Evolutionary conservation across 2,797 vertebrate species (phyloP).

Genomic region (Microchirus variegatus): DNA sequence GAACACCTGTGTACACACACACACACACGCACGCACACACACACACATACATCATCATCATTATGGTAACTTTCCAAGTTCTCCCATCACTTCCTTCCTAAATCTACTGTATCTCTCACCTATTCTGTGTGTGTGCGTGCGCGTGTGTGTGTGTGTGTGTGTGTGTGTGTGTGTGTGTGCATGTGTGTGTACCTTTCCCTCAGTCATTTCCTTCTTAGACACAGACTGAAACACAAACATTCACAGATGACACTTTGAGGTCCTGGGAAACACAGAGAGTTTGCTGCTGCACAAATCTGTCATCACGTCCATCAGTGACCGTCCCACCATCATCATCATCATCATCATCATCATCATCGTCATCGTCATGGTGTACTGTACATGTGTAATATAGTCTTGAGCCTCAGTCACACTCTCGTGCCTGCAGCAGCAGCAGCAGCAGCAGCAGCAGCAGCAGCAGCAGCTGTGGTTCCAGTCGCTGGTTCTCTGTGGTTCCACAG

Average conservation of each 20-base stretch:
- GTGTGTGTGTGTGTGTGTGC: slow-evolving; percentile 5
- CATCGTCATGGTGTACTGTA: background rate
- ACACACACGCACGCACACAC: slow-evolving; percentile 7
- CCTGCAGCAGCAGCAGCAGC: slow-evolving; percentile 64
- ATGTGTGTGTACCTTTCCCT: slow-evolving; percentile 43
- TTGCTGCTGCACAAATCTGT: slow-evolving; percentile 59
- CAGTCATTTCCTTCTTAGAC: slow-evolving; percentile 73
- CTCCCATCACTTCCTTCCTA: slow-evolving; percentile 69
- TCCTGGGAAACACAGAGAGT: slow-evolving; percentile 69
- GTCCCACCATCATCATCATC: slow-evolving; percentile 1
- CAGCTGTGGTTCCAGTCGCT: slow-evolving; percentile 75
- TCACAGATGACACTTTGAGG: slow-evolving; percentile 65
- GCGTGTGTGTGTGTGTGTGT: too few species aligned
- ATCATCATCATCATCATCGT: slow-evolving; percentile 16
- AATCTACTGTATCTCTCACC: slow-evolving; percentile 32
- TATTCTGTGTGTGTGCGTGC: background rate
- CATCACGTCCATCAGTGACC: slow-evolving; percentile 35
- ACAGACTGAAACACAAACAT: slow-evolving; percentile 65
- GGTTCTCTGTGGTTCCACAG: slow-evolving; percentile 45
- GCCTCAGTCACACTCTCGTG: slow-evolving; percentile 56
- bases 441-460: too few species aligned
- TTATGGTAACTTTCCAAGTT: slow-evolving; percentile 62
- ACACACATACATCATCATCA: slow-evolving; percentile 41
- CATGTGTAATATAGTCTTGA: slow-evolving; percentile 18
- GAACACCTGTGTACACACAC: slow-evolving; percentile 54